Conservation (phyloP, 2,113 vertebrate species). For the Psophia crepitans region DNA sequence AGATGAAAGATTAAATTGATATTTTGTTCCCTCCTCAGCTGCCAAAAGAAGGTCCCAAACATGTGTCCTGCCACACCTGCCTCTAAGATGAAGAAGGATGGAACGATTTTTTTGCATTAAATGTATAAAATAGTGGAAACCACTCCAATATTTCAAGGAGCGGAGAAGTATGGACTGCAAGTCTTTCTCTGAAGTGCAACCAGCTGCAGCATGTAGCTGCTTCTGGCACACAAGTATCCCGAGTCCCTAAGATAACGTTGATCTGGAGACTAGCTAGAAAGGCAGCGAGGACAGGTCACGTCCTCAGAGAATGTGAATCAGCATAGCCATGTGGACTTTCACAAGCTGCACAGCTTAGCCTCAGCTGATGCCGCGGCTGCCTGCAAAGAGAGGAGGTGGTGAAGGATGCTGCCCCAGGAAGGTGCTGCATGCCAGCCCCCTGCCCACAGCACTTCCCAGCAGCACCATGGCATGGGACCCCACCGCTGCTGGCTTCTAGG, state of each 20-base stretch:
- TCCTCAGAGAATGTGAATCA: not conserved
- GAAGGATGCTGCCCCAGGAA: not conserved
- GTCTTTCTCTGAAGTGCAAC: not conserved
- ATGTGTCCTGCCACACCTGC: not conserved
- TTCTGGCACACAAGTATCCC: not conserved
- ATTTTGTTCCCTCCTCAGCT: not conserved
- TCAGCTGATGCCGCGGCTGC: not conserved
- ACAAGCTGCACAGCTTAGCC: not conserved
- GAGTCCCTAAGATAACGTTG: not conserved
- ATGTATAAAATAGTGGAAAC: not conserved
- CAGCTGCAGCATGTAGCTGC: not conserved
- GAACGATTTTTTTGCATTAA: not conserved
- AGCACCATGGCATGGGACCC: not conserved
- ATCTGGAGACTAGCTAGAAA: not conserved
- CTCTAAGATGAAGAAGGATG: not conserved
- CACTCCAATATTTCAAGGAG: not conserved
- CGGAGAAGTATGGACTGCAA: not conserved
- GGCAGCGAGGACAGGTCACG: not conserved
- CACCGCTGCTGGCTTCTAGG: not conserved
- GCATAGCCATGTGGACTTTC: accelerated
- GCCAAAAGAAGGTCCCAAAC: not conserved
- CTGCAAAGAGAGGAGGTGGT: not conserved
- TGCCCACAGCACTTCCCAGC: accelerated
- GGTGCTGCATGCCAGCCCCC: not conserved
- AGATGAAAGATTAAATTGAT: not conserved